phyloP scores from a whole-genome alignment of 1,140 invertebrate genomes.

The Anoplophora glabripennis region DNA sequence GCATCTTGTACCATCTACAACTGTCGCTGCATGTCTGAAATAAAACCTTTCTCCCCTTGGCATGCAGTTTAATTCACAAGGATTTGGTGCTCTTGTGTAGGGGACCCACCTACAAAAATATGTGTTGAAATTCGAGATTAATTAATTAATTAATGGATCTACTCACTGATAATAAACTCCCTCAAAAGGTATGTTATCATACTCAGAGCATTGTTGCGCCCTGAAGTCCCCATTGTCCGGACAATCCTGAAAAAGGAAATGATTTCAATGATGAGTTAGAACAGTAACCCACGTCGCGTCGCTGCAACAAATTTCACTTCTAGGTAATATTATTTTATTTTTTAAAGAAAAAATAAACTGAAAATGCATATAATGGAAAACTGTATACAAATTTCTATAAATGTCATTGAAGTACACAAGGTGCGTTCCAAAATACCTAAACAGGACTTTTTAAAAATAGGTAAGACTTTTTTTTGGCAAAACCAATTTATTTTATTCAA shows the following conservation, averaged over 20 bases:
- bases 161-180: slow-evolving; percentile 74
- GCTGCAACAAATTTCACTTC: too few relatives aligned
- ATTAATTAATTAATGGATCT: slow-evolving; percentile 4
- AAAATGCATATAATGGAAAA: too few relatives aligned
- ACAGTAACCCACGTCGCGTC: slow-evolving; percentile 1
- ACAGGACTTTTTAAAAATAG: too few relatives aligned
- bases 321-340: too few relatives aligned
- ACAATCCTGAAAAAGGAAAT: slow-evolving; percentile 63
- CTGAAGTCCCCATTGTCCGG: slow-evolving; percentile 76
- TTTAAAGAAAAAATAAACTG: too few relatives aligned
- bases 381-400: too few relatives aligned
- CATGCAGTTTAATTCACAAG: slow-evolving; percentile 95
- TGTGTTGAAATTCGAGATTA: too few relatives aligned
- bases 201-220: slow-evolving; percentile 80
- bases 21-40: slow-evolving; percentile 79
- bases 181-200: slow-evolving; percentile 72
- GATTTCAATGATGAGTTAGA: neutral
- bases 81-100: slow-evolving; percentile 80
- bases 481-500: too few relatives aligned
- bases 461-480: too few relatives aligned
- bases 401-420: too few relatives aligned
- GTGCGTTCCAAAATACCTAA: too few relatives aligned
- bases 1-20: slow-evolving; percentile 89
- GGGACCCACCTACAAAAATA: slow-evolving; percentile 72
- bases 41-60: slow-evolving; percentile 90